Evolutionary conservation across 2,888 invertebrate species (phyloP).

Genomic region (Ophioninae sp.): DNA sequence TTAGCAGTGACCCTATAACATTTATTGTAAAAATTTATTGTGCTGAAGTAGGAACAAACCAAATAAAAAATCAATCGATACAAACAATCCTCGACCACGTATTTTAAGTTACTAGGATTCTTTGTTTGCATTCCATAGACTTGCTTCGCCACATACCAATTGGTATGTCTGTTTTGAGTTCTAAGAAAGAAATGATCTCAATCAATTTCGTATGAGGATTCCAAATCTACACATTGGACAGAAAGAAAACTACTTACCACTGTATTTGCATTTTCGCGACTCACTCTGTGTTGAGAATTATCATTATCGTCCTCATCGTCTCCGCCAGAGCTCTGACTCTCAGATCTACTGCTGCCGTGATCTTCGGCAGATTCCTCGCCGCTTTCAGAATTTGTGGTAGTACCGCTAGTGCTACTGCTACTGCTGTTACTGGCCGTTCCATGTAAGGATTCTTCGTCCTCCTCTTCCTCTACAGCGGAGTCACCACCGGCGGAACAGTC

Average conservation of each 20-base stretch:
- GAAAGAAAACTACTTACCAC: slow-evolving; percentile 65
- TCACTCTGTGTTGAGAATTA: slow-evolving; percentile 71
- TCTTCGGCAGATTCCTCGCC: slow-evolving; percentile 78
- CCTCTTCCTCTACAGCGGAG: slow-evolving; percentile 78
- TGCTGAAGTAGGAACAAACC: too few relatives aligned
- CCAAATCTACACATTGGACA: too few relatives aligned
- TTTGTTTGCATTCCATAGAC: background rate
- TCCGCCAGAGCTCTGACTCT: slow-evolving; percentile 76
- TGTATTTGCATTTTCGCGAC: slow-evolving; percentile 69
- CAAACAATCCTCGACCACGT: too few relatives aligned
- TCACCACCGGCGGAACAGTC: slow-evolving; percentile 79
- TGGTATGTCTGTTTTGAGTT: background rate
- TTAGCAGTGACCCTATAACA: too few relatives aligned
- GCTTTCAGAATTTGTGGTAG: slow-evolving; percentile 76
- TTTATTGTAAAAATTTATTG: too few relatives aligned
- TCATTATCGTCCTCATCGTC: slow-evolving; percentile 78
- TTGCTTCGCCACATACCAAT: background rate
- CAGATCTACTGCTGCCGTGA: slow-evolving; percentile 75
- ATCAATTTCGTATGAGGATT: too few relatives aligned
- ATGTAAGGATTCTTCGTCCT: slow-evolving; percentile 77
- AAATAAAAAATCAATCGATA: too few relatives aligned
- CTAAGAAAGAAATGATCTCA: too few relatives aligned
- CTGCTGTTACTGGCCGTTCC: slow-evolving; percentile 75
- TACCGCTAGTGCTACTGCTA: slow-evolving; percentile 75
- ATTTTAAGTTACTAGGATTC: background rate